phyloP scores from a whole-genome alignment of 2,797 vertebrate species.

The Poecilia wingei region DNA sequence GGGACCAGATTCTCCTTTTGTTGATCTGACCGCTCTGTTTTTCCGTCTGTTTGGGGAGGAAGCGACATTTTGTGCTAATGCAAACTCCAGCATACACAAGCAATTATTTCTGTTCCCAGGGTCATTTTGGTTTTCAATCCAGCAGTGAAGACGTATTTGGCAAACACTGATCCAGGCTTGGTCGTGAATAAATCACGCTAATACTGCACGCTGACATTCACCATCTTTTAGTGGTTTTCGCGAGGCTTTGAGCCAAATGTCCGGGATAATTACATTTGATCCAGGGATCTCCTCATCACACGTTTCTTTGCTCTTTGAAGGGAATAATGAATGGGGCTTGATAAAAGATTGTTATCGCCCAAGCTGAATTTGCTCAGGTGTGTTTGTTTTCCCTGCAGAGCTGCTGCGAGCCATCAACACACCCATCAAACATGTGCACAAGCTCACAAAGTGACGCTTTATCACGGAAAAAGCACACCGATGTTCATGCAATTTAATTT shows the following conservation, averaged over 20 bases:
- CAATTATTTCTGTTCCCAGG: slow-evolving; percentile 56
- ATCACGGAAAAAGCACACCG: slow-evolving; percentile 20
- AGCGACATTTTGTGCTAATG: slow-evolving; percentile 46
- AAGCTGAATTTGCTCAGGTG: slow-evolving; percentile 57
- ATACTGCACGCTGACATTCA: slow-evolving; percentile 41
- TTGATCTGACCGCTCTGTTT: slow-evolving; percentile 44
- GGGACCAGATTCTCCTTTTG: slow-evolving; percentile 30
- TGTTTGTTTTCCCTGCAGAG: slow-evolving; percentile 57
- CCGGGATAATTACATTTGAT: slow-evolving; percentile 62
- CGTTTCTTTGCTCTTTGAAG: slow-evolving; percentile 32
- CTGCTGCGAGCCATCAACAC: slow-evolving; percentile 41
- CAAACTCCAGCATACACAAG: slow-evolving; percentile 38
- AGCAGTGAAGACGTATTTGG: slow-evolving; percentile 54
- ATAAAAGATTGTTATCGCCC: slow-evolving; percentile 58
- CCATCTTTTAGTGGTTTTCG: slow-evolving; percentile 54
- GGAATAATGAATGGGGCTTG: slow-evolving; percentile 20
- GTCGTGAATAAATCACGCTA: slow-evolving; percentile 63
- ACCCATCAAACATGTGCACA: slow-evolving; percentile 15
- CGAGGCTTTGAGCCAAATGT: slow-evolving; percentile 53
- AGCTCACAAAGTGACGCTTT: slow-evolving; percentile 31
- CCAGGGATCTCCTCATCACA: slow-evolving; percentile 48
- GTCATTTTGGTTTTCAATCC: slow-evolving; percentile 48
- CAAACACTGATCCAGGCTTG: slow-evolving; percentile 27
- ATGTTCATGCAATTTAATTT: slow-evolving; percentile 24
- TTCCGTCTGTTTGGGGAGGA: slow-evolving; percentile 13